Evolutionary conservation across 2,113 vertebrate species (phyloP).

Genomic region (Macheiramphus alcinus): DNA sequence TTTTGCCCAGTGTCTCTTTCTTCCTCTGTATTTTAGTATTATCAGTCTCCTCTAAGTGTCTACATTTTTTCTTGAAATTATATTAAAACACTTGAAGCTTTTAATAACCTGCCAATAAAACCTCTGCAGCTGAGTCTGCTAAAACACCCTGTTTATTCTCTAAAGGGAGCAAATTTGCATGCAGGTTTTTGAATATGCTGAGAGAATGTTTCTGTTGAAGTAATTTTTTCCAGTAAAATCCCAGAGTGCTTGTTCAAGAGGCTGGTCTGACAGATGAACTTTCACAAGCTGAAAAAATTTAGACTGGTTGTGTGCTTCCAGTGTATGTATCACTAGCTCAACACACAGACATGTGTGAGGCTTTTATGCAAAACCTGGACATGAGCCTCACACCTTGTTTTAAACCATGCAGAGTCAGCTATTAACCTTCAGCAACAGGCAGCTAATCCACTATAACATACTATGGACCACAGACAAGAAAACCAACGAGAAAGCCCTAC

Average conservation of each 20-base stretch:
- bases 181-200: constrained; percentile 15
- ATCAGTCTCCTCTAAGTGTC: neutral
- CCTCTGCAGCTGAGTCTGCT: neutral
- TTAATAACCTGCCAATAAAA: constrained; percentile 22
- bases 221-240: constrained; percentile 47
- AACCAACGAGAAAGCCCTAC: neutral
- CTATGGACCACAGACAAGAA: neutral
- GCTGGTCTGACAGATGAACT: constrained; percentile 14
- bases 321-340: neutral
- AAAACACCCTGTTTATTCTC: neutral
- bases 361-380: neutral
- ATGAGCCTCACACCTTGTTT: neutral
- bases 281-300: constrained; percentile 21
- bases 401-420: neutral
- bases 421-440: neutral
- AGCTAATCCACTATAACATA: neutral
- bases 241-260: constrained; percentile 34
- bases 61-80: neutral
- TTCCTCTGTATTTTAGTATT: neutral
- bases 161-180: constrained; percentile 27
- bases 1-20: neutral
- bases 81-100: neutral
- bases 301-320: constrained; percentile 14
- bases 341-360: neutral
- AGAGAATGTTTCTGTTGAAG: constrained; percentile 4